Evolutionary conservation across 2,888 invertebrate genomes (phyloP).

Genomic region (Thymelicus lineola): DNA sequence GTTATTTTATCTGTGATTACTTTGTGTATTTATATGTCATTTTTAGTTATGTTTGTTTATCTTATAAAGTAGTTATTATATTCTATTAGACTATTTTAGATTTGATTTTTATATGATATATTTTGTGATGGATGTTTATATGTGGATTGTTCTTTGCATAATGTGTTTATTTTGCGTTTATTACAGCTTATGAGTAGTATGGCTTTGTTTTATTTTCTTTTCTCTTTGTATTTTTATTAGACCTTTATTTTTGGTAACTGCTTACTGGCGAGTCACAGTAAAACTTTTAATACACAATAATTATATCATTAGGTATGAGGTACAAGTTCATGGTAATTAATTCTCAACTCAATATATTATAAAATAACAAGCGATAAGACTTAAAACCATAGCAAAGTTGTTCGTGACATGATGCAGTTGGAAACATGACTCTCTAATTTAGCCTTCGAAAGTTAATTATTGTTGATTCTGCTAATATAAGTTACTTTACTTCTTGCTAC

Average conservation of each 20-base stretch:
- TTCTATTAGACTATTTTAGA: conserved; percentile 25
- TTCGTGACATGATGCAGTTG: conserved; percentile 54
- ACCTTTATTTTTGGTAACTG: not conserved
- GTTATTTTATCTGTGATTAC: conserved; percentile 41
- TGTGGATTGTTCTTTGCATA: conserved; percentile 49
- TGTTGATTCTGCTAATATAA: conserved; percentile 46
- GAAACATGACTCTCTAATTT: conserved; percentile 60
- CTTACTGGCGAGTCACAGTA: conserved; percentile 28
- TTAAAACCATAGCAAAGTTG: not conserved
- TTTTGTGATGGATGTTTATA: conserved; percentile 42
- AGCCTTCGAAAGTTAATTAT: conserved; percentile 67
- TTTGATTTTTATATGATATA: conserved; percentile 31
- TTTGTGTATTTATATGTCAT: conserved; percentile 39
- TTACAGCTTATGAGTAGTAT: conserved; percentile 56
- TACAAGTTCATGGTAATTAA: not conserved
- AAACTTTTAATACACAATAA: conserved; percentile 42
- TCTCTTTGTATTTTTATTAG: conserved; percentile 19
- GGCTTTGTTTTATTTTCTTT: conserved; percentile 60
- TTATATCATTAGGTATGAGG: not conserved
- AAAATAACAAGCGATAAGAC: not conserved
- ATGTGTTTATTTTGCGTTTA: conserved; percentile 50
- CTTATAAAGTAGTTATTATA: conserved; percentile 21
- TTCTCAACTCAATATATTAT: not conserved
- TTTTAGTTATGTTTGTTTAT: conserved; percentile 23
- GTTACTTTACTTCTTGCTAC: conserved; percentile 9